Percentiles rank a stretch among this genome's conserved stretches.
Evolutionary conservation across 1,140 invertebrate genomes (phyloP).

Genomic region (Drosophila trapezifrons): DNA sequence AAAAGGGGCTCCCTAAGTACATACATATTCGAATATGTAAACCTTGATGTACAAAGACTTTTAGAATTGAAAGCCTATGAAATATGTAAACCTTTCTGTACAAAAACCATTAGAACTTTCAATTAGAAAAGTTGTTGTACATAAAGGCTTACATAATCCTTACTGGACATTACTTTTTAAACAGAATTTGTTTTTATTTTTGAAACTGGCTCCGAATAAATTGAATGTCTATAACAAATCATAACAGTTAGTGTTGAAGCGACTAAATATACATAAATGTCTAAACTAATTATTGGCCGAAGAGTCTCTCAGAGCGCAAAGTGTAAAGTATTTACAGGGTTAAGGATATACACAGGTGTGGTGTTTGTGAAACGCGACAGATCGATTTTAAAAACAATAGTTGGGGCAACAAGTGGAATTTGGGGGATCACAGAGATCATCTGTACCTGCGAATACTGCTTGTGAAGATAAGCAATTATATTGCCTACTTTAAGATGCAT

Average conservation of each 20-base stretch:
- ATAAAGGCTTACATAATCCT: background rate
- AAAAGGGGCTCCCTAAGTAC: no score
- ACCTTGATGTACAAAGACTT: conserved; percentile 6
- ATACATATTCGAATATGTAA: conserved; percentile 8
- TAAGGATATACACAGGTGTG: background rate
- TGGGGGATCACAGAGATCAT: background rate
- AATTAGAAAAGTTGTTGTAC: conserved; percentile 5
- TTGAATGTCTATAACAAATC: conserved; percentile 29
- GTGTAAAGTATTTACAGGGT: conserved; percentile 22
- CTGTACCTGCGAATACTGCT: background rate
- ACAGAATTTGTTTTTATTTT: conserved; percentile 15
- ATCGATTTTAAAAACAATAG: background rate
- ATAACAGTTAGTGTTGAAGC: conserved; percentile 11
- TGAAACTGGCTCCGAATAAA: conserved; percentile 15
- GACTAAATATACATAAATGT: conserved; percentile 9
- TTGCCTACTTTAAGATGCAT: background rate
- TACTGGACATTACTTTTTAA: background rate
- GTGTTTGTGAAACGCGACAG: background rate
- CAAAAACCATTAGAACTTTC: conserved; percentile 7
- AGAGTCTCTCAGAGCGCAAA: conserved; percentile 13
- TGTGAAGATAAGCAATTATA: background rate
- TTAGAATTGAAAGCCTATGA: background rate
- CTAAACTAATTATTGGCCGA: conserved; percentile 7
- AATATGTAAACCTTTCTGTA: background rate
- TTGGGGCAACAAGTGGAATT: background rate